phyloP scores from a whole-genome alignment of 2,797 vertebrate genomes.

The Sebastes dallii region DNA sequence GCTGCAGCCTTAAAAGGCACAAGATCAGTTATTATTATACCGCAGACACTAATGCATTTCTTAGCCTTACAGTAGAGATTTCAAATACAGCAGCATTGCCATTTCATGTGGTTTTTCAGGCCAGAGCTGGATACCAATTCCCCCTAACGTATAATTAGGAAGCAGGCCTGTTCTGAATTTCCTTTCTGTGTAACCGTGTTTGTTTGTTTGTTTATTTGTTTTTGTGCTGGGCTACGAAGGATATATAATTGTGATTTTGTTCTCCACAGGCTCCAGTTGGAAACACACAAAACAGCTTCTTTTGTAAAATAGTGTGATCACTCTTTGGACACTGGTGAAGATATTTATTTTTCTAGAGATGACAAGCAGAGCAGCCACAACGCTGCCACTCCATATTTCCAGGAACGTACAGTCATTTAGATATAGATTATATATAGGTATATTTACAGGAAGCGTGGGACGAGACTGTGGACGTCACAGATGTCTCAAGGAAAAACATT shows the following conservation, averaged over 20 bases:
- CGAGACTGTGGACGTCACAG: constrained; percentile 64
- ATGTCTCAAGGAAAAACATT: constrained; percentile 60
- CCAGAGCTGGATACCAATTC: neutral
- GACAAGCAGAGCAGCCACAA: constrained; percentile 80
- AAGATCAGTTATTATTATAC: constrained; percentile 28
- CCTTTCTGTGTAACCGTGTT: neutral
- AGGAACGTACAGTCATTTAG: constrained; percentile 78
- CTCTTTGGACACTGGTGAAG: constrained; percentile 89
- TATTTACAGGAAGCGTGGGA: constrained; percentile 75
- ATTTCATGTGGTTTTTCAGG: constrained; percentile 19
- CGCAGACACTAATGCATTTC: constrained; percentile 17
- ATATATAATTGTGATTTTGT: constrained; percentile 65
- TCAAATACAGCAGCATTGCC: neutral
- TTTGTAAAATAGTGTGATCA: constrained; percentile 87
- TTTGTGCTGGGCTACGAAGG: neutral
- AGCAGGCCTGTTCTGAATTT: constrained; percentile 2
- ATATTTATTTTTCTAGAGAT: constrained; percentile 99
- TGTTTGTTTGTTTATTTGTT: neutral
- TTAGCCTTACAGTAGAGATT: neutral
- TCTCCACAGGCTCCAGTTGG: constrained; percentile 90
- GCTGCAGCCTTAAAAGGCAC: constrained; percentile 33
- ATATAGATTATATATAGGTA: constrained; percentile 76
- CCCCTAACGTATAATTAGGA: neutral
- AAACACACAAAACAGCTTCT: constrained; percentile 81
- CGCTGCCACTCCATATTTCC: constrained; percentile 83